Percentiles rank a stretch among this genome's conserved stretches.
Evolutionary conservation across 1,140 invertebrate genomes (phyloP).

Genomic region (Tigriopus japonicus): DNA sequence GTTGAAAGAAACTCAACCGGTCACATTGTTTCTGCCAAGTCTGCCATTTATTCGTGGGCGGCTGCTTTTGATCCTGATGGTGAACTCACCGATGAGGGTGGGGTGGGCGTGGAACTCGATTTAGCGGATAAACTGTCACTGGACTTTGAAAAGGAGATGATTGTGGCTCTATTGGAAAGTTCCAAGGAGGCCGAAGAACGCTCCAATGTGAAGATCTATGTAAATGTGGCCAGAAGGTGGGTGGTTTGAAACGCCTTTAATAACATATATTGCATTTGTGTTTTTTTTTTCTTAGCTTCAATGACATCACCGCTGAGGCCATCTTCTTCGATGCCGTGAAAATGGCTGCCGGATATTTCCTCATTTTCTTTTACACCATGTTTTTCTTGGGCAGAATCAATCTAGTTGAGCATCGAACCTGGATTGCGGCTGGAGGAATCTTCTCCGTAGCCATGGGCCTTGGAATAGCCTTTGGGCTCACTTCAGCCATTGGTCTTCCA

Average conservation of each 20-base stretch:
- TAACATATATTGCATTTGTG: not conserved
- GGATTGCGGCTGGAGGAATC: not conserved
- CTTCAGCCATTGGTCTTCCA: not conserved
- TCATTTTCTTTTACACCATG: constrained; percentile 7
- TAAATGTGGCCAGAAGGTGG: no score
- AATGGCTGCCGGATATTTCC: not conserved
- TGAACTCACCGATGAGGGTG: not conserved
- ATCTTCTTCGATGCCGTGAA: constrained; percentile 10
- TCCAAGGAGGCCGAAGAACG: no score
- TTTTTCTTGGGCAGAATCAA: constrained; percentile 5
- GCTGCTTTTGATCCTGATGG: not conserved
- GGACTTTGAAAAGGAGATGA: not conserved
- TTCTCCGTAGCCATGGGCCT: not conserved
- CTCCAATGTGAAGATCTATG: no score
- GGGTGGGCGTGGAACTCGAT: not conserved
- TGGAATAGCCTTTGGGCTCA: not conserved
- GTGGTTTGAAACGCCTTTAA: no score
- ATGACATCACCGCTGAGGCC: not conserved
- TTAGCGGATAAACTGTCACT: not conserved
- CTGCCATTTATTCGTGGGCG: not conserved
- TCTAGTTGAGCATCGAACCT: not conserved
- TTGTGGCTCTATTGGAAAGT: not conserved
- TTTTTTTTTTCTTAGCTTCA: not conserved
- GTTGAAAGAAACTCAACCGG: not conserved
- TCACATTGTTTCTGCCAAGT: not conserved